Percentiles rank a stretch among this genome's conserved stretches.
Evolutionary conservation across 2,113 vertebrate species (phyloP).

Genomic region (Trachemys scripta): DNA sequence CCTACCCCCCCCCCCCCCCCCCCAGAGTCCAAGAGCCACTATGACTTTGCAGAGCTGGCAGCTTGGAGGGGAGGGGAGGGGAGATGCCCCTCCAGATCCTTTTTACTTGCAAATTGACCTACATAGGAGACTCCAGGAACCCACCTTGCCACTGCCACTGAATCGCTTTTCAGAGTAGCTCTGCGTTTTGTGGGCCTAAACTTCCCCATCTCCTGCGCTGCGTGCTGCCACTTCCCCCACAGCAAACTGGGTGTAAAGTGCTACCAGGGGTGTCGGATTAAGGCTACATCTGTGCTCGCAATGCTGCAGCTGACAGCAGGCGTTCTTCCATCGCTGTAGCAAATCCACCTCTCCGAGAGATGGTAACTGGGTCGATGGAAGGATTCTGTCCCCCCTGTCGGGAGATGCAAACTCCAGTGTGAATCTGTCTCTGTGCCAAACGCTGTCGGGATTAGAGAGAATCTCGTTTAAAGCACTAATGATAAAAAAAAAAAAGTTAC

Average conservation of each 20-base stretch:
- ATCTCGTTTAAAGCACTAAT: conserved; percentile 23
- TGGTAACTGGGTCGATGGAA: not conserved
- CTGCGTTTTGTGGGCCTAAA: not conserved
- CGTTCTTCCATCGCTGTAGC: not conserved
- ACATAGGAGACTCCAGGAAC: not conserved
- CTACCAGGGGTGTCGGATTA: not conserved
- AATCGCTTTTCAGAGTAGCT: not conserved
- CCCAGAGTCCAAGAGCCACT: not conserved
- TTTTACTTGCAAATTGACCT: not conserved
- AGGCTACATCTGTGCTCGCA: not conserved
- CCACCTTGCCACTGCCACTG: not conserved
- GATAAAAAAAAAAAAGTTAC: not conserved
- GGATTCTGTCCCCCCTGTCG: fast-evolving
- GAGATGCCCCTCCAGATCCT: not conserved
- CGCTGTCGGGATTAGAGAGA: not conserved
- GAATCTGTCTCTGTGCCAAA: not conserved
- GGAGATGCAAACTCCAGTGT: not conserved
- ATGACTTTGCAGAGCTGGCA: not conserved
- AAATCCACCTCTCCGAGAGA: not conserved
- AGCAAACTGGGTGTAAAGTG: not conserved
- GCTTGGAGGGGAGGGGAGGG: not conserved
- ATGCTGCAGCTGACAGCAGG: not conserved
- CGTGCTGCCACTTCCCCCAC: not conserved
- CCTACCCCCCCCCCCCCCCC: too few relatives aligned
- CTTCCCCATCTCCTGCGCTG: not conserved